Evolutionary conservation across 2,113 vertebrate species (phyloP), one percentile per base, ranked within the genome.

Genomic region (Thamnophis sirtalis): DNA sequence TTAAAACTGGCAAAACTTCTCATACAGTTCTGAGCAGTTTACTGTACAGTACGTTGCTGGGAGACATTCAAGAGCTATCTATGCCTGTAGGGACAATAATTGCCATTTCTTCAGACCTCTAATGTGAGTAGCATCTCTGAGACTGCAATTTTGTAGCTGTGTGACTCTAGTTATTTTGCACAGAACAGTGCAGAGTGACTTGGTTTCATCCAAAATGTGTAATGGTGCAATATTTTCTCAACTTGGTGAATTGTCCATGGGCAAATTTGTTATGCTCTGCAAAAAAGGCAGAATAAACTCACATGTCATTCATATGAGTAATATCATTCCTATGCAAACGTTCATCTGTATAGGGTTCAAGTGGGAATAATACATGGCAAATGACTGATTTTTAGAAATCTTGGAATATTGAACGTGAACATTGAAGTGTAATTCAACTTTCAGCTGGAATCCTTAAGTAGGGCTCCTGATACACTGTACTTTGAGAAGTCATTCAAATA

Each of bases 81-180:
- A 91, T 89, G 93, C 60, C 93, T 87, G 26, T 4, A 87, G 92
- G 89, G 92, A 95, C 95, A 94, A 92, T 51, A 80, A 93, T 9
- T 86, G 48, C 24, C 1, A 0, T 89, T 87, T 80, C 55, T 95
- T 91, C 92, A 93, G 91, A 56, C 92, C 91, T 90, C 15, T 0
- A 91, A 92, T n/a, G 73, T 0, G 8, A 92, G 87, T 89, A 91
- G 87, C 91, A 80, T 80, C 94, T 86, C 68, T 21, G 53, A 88
- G 89, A 94, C 86, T 93, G 92, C 90, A 85, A 84, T 96, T 96
- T 95, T 63, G 4, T 93, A 95, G 95, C 54, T 4, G n/a, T 89
- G 87, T 43, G 88, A 94, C 93, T 92, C 89, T 91, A 94, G 91
- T 51, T 92, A 91, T 93, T 95, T 53, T 85, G 87, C 51, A 94